Percentiles rank a stretch among this genome's conserved stretches.
Evolutionary conservation across 2,888 invertebrate species (phyloP).

Genomic region (Pristionchus fissidentatus): DNA sequence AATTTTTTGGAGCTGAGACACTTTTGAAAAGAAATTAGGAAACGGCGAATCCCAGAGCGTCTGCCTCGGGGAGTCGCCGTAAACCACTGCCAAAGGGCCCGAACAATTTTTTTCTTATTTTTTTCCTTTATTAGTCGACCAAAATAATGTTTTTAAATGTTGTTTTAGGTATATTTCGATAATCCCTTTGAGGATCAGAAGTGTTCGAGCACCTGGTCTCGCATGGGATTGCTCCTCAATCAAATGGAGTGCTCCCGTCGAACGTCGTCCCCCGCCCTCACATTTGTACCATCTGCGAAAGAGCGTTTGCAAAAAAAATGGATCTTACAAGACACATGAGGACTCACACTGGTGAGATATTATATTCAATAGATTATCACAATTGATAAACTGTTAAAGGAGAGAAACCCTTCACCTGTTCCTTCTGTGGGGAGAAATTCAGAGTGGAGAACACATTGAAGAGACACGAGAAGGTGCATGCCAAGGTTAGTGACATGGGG

Average conservation of each 20-base stretch:
- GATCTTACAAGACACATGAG: conserved; percentile 20
- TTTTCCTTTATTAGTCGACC: no score
- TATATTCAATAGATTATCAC: not conserved
- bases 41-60: no score
- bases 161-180: no score
- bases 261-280: not conserved
- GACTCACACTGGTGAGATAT: conserved; percentile 10
- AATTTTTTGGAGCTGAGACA: no score
- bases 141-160: no score
- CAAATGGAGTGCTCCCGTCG: not conserved
- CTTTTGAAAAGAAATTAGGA: no score
- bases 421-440: conserved; percentile 10
- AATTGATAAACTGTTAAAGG: not conserved
- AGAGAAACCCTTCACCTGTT: conserved; percentile 31
- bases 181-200: not conserved
- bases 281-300: not conserved
- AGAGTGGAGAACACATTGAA: conserved; percentile 12
- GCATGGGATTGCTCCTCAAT: conserved; percentile 5
- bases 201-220: not conserved
- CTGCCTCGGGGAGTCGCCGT: no score
- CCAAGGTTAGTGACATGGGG: not conserved
- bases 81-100: no score
- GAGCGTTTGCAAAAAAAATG: not conserved
- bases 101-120: no score
- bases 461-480: conserved; percentile 38